Evolutionary conservation across 2,888 invertebrate genomes (phyloP), one percentile per base, ranked within the genome.

Genomic region (Melanargia galathea): DNA sequence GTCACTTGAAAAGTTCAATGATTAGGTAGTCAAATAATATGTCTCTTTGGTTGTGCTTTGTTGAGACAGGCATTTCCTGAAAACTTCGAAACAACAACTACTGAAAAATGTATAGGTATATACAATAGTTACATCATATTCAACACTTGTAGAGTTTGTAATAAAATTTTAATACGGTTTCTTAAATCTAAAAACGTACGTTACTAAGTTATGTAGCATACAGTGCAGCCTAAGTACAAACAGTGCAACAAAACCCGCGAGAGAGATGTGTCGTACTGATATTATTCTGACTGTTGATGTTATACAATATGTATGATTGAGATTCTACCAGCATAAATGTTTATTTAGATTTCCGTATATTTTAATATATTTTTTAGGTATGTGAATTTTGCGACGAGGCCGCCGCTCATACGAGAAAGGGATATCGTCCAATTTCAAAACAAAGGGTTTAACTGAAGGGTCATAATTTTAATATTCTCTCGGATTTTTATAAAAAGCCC

Each of bases 401-500:
- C 8, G 22, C n/a, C 24, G 20, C 4, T 24, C 22, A 54, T 38
- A 38, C 55, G 16, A 40, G n/a, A 40, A 40, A 55, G n/a, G 40
- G 55, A 24, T 40, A 18, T 11, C 33, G 52, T 20, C 7, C 13
- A 35, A 52, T 52, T 35, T 20, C 52, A 20, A 13, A 35, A 52
- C 52, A 35, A 13, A 20, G 35, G 20, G 52, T 35, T 52, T 52
- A 52, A 22, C 52, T 20, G 52, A 52, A 35, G 52, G 35, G 52
- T 20, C 20, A 35, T 52, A 30, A 20, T 52, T 52, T 52, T 52
- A 52, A 20, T 20, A 52, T 33, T 35, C n/a, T 33, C 20, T 20
- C 33, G 33, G 11, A 18, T 52, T 49, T 52, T 52, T 35, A 30
- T 33, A 30, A 30, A 30, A 49, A 30, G 30, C 11, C 30, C 51